Conservation (phyloP, 2,888 invertebrate species). For the Lysandra bellargus region DNA sequence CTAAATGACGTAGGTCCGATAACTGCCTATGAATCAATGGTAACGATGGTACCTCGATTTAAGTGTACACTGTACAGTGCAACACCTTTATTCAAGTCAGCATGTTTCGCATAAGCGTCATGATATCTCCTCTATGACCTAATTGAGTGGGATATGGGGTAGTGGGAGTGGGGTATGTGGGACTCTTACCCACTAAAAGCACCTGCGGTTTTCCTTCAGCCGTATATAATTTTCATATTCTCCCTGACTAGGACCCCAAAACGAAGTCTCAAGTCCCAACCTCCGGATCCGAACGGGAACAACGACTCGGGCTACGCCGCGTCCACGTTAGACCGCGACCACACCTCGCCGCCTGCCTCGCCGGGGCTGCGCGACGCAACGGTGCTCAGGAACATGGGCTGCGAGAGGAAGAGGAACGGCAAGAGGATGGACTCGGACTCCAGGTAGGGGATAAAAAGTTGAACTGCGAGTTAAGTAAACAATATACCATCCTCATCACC, state of each 20-base stretch:
- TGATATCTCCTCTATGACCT: no score
- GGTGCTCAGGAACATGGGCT: constrained; percentile 63
- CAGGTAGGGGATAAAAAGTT: constrained; percentile 46
- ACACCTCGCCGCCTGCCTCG: constrained; percentile 77
- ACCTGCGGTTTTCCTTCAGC: no score
- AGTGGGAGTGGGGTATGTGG: no score
- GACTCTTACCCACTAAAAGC: no score
- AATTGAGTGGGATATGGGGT: no score
- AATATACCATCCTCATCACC: no score
- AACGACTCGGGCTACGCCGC: constrained; percentile 92
- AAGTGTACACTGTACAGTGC: no score
- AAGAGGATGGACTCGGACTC: constrained; percentile 62
- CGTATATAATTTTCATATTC: not conserved
- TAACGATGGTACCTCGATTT: no score
- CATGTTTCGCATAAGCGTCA: no score
- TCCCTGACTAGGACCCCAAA: constrained; percentile 53
- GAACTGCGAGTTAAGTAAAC: not conserved
- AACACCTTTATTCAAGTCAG: no score
- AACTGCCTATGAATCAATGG: no score
- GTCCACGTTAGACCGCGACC: constrained; percentile 81
- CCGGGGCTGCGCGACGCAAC: constrained; percentile 73
- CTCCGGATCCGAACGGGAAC: constrained; percentile 88
- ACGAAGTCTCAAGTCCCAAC: constrained; percentile 62
- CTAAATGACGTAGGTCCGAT: no score
- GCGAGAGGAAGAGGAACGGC: constrained; percentile 70